Conservation (phyloP, 1,140 invertebrate species). For the Pomacea maculata region DNA sequence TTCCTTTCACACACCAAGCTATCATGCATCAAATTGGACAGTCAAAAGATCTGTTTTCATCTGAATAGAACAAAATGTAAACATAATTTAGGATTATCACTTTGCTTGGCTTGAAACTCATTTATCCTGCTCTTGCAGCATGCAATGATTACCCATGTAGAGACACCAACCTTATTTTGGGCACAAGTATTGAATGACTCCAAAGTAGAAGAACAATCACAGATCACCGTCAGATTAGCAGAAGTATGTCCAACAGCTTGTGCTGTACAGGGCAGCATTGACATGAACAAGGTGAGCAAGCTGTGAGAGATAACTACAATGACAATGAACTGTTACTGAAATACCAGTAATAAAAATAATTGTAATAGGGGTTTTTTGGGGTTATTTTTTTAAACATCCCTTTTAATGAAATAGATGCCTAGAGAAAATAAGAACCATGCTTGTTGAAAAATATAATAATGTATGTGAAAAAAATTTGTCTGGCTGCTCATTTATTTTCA, state of each 20-base stretch:
- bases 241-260: constrained; percentile 39
- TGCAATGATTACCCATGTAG: constrained; percentile 43
- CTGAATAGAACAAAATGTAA: not conserved
- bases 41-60: not conserved
- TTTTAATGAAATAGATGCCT: no score
- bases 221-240: constrained; percentile 37
- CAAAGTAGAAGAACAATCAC: constrained; percentile 31
- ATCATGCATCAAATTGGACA: not conserved
- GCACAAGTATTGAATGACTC: constrained; percentile 41
- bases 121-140: constrained; percentile 15
- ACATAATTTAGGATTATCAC: not conserved
- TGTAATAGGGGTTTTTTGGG: no score
- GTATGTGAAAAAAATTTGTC: no score
- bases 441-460: no score
- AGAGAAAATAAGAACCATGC: no score
- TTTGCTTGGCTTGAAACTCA: not conserved
- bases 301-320: no score
- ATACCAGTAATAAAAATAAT: no score
- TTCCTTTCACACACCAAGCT: no score
- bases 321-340: no score
- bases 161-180: constrained; percentile 44
- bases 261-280: constrained; percentile 31
- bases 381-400: no score
- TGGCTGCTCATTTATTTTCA: no score
- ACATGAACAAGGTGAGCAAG: constrained; percentile 33